Evolutionary conservation across 2,888 invertebrate species (phyloP).

Genomic region (Aphodius granarius): DNA sequence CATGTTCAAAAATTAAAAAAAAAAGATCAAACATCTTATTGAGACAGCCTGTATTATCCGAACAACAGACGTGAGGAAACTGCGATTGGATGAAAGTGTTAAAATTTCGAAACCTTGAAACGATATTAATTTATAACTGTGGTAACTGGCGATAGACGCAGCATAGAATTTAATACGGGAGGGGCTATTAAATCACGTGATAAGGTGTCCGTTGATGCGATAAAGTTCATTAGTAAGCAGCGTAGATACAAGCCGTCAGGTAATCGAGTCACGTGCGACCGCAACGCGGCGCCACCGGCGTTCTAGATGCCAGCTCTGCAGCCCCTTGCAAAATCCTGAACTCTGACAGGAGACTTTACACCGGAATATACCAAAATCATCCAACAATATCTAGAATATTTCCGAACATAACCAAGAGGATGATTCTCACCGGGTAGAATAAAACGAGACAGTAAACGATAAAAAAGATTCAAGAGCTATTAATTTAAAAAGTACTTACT

Average conservation of each 20-base stretch:
- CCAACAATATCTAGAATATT: neutral
- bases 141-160: neutral
- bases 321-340: neutral
- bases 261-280: slow-evolving; percentile 18
- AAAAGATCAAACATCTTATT: no score
- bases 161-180: slow-evolving; percentile 9
- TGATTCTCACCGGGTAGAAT: no score
- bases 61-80: no score
- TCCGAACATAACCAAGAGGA: neutral
- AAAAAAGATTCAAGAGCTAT: neutral
- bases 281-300: neutral
- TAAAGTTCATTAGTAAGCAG: slow-evolving; percentile 17
- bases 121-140: neutral
- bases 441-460: no score
- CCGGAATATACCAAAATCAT: neutral
- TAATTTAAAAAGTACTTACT: neutral
- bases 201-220: slow-evolving; percentile 15
- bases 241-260: slow-evolving; percentile 5
- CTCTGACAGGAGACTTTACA: neutral
- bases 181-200: slow-evolving; percentile 9
- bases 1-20: no score
- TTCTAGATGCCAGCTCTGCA: neutral
- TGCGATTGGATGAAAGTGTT: no score
- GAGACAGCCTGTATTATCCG: no score
- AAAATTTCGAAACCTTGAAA: neutral